These are phyloP conservation scores for Aurelia coerulea DNA, from an alignment of 30 jellyfish, hydroid and myxozoan genomes.

Conservation along the genomic window DNA sequence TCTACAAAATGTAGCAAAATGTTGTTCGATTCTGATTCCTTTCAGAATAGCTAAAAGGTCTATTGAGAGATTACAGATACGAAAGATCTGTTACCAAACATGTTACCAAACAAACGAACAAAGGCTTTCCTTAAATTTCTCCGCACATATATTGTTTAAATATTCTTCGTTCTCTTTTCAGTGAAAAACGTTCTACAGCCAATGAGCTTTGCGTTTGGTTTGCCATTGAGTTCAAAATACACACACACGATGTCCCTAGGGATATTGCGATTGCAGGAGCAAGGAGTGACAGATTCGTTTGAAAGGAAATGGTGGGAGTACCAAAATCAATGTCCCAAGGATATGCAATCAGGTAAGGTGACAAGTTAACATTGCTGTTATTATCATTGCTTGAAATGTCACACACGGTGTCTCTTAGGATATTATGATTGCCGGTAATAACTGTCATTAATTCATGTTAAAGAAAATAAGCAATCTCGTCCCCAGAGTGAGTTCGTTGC, in stretches of 20 bases:
- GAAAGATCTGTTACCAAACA: no score
- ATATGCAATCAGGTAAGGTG: conserved; percentile 35
- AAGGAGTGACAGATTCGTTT: conserved; percentile 49
- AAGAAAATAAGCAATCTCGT: conserved; percentile 3
- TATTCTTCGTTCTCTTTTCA: neutral
- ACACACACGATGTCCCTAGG: conserved; percentile 61
- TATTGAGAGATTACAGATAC: no score
- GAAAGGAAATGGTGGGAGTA: conserved; percentile 72
- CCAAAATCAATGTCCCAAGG: conserved; percentile 60
- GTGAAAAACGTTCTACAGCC: conserved; percentile 63
- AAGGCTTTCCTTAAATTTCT: no score
- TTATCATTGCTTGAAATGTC: neutral
- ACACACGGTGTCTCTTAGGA: conserved; percentile 51
- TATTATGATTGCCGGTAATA: conserved; percentile 43
- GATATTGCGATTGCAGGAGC: conserved; percentile 52
- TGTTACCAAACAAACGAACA: no score
- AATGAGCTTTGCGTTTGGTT: conserved; percentile 65
- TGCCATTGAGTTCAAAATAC: conserved; percentile 55
- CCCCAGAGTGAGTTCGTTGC: no score
- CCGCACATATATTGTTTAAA: no score
- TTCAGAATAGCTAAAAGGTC: no score
- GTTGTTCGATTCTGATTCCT: no score
- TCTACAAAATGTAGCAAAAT: no score
- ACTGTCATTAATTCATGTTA: conserved; percentile 31
- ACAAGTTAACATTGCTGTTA: no score